Evolutionary conservation across 2,113 vertebrate species (phyloP).

Genomic region (Pituophis catenifer): DNA sequence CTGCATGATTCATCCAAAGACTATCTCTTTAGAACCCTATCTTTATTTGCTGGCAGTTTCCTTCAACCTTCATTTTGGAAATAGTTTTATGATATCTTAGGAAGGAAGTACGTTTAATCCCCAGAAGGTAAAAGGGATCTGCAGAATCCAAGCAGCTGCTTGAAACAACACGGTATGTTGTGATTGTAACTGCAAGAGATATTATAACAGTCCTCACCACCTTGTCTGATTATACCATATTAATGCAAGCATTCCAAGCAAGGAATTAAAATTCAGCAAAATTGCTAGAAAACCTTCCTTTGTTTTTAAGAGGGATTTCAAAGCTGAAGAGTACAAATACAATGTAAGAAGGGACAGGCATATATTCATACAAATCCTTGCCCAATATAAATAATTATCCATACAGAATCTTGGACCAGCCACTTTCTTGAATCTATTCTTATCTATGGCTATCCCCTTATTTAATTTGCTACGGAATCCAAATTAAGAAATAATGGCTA

Average conservation of each 20-base stretch:
- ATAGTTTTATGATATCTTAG: neutral
- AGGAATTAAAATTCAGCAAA: neutral
- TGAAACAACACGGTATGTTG: neutral
- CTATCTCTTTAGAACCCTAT: neutral
- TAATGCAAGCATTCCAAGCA: neutral
- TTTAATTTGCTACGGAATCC: neutral
- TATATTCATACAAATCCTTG: neutral
- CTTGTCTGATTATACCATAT: neutral
- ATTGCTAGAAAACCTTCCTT: conserved; percentile 12
- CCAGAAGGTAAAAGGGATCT: neutral
- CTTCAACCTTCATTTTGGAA: conserved; percentile 18
- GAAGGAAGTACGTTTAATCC: neutral
- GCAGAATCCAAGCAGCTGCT: neutral
- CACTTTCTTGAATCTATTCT: neutral
- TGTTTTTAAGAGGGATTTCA: neutral
- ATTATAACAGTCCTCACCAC: neutral
- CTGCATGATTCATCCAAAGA: conserved; percentile 27
- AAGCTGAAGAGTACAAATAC: neutral
- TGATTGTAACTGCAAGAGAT: neutral
- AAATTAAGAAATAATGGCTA: neutral
- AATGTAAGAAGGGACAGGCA: neutral
- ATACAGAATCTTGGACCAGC: neutral
- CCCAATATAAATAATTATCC: neutral
- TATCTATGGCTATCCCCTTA: neutral
- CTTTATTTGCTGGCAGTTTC: conserved; percentile 5